Base-by-base conservation (phyloP, 2,888 invertebrate genomes). In the Drosophila peninsularis region DNA sequence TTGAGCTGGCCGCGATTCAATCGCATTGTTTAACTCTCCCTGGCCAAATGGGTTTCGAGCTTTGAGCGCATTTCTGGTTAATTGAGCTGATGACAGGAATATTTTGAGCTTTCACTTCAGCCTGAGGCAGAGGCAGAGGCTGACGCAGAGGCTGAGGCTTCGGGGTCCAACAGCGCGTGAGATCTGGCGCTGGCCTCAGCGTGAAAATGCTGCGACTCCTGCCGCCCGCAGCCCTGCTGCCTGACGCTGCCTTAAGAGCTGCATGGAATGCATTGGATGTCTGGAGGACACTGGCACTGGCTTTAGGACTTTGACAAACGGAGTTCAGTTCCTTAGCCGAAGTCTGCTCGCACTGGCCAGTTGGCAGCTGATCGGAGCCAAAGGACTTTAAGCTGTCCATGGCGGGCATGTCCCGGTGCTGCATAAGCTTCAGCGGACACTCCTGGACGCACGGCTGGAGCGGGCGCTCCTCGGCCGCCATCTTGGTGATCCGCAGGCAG, bases 391-490 rank as follows among this genome's bases (percentile, higher is more conserved):
- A 10, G 37, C 62, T 70, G 0, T 62, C 54, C 0, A 56, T 34
- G 5, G 47, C 41, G 3, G 79, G 76, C 6, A 75, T 6, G 2
- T 47, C 65, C 0, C 39, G 49, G 2, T 63, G 54, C 30, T 68
- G 71, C 2, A 65, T 44, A 19, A 72, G 73, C 17, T 61, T 57
- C 10, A 71, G 50, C 0, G 73, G 62, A 3, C 69, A 71, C 14
- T 54, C 52, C 7, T 24, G 5, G 7, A 30, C 44, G 10, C 77
- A 89, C 2, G 55, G 61, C 41, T 68, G 13, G 13, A 68, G 71
- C 0, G 76, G 73, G 9, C 49, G 60, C 41, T 87, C 80, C 11
- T 68, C 60, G 0, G 75, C 32, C 5, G 87, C 87, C 76, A 84
- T 64, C 54, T 76, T 70, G 14, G 65, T 67, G 11, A 86, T 84